Conservation (phyloP, 2,113 vertebrate species). For the Stigmatopora nigra region DNA sequence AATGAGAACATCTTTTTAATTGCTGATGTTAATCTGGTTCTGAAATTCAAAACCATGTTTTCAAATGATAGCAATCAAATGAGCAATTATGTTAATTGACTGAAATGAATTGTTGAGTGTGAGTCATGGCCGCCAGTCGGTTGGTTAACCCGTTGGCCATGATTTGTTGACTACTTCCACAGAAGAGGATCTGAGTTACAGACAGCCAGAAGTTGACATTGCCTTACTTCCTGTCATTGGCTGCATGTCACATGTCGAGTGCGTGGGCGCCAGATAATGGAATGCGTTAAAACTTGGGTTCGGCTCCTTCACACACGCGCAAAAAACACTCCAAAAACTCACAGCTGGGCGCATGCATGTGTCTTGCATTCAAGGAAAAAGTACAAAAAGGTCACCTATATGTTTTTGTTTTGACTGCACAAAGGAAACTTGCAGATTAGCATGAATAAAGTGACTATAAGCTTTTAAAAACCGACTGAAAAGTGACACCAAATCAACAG, state of each 20-base stretch:
- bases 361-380: slow-evolving; percentile 2
- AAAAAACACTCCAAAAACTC: slow-evolving; percentile 5
- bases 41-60: too few relatives aligned
- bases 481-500: too few relatives aligned
- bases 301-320: slow-evolving; percentile 43
- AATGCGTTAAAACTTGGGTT: slow-evolving; percentile 69
- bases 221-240: slow-evolving; percentile 66
- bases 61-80: too few relatives aligned
- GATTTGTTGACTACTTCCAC: neutral
- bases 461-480: too few relatives aligned
- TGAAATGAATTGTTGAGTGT: too few relatives aligned
- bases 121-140: too few relatives aligned
- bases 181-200: slow-evolving; percentile 52
- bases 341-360: neutral
- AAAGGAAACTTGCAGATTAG: neutral
- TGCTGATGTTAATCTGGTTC: too few relatives aligned
- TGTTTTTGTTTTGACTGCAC: slow-evolving; percentile 14
- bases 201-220: slow-evolving; percentile 63
- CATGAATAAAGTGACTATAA: too few relatives aligned
- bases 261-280: slow-evolving; percentile 68
- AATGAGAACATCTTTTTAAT: too few relatives aligned
- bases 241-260: slow-evolving; percentile 62
- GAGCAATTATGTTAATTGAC: too few relatives aligned
- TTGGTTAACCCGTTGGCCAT: too few relatives aligned
- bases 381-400: slow-evolving; percentile 2